Evolutionary conservation across 2,797 vertebrate genomes (phyloP).

Genomic region (Aphelocoma californica): DNA sequence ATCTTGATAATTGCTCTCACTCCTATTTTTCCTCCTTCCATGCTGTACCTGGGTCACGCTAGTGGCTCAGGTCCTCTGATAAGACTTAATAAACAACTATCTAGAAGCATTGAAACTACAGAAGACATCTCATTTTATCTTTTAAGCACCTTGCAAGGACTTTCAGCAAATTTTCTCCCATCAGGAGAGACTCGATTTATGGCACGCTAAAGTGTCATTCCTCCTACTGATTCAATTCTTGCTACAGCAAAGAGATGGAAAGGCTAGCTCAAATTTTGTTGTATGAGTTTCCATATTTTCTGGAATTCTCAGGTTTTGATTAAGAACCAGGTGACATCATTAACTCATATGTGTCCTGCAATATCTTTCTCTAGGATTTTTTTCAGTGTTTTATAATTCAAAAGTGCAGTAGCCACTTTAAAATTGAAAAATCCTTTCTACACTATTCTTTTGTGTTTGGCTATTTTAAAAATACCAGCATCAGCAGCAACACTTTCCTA

Average conservation of each 20-base stretch:
- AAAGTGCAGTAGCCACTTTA: not conserved
- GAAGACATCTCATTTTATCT: no score
- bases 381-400: not conserved
- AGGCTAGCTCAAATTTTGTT: not conserved
- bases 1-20: no score
- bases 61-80: no score
- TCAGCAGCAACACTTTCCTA: not conserved
- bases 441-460: not conserved
- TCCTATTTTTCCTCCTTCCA: no score
- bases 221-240: not conserved
- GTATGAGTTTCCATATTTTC: not conserved
- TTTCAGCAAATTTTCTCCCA: no score
- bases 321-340: not conserved
- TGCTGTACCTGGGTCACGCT: no score
- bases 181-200: no score
- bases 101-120: no score
- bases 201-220: no score
- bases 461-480: not conserved
- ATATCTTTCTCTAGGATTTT: not conserved
- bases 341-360: not conserved
- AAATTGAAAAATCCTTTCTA: not conserved
- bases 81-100: no score
- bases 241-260: not conserved
- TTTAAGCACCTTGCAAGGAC: no score
- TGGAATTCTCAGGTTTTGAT: not conserved